Percentiles rank a stretch among this genome's conserved stretches.
Conservation (phyloP, 1,140 invertebrate genomes). For the Ctenoplectra terminalis region DNA sequence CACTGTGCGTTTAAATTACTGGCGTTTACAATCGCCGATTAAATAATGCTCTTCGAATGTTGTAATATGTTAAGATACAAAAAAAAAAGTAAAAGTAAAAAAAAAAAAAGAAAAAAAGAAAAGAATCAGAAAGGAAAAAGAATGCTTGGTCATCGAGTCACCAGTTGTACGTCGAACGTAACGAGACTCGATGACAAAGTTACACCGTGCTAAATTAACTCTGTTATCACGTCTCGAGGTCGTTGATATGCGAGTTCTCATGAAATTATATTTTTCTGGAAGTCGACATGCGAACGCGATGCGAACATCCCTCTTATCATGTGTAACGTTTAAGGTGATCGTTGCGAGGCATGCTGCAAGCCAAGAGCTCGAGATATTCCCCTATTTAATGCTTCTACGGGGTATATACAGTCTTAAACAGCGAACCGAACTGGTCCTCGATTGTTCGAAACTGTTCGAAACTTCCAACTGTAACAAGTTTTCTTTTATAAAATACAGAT, state of each 20-base stretch:
- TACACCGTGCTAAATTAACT: not conserved
- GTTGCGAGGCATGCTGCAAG: not conserved
- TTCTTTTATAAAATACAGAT: not conserved
- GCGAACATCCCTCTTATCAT: not conserved
- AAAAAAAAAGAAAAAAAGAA: not conserved
- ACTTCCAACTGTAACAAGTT: not conserved
- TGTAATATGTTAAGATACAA: constrained; percentile 18
- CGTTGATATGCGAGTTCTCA: not conserved
- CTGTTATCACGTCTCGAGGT: not conserved
- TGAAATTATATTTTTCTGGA: constrained; percentile 11
- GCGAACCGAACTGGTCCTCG: not conserved
- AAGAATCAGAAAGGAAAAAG: not conserved
- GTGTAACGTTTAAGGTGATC: not conserved
- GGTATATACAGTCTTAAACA: not conserved
- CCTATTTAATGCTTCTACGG: not conserved
- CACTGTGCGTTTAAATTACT: constrained; percentile 21
- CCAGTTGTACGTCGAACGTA: not conserved
- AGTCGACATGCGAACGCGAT: not conserved
- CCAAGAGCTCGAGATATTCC: not conserved
- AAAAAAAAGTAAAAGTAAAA: not conserved
- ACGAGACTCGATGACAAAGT: not conserved
- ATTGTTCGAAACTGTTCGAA: not conserved
- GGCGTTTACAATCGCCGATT: not conserved
- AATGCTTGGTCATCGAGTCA: constrained; percentile 7
- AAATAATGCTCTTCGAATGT: constrained; percentile 13